Percentiles rank a stretch among this genome's conserved stretches.
Evolutionary conservation across 2,888 invertebrate species (phyloP).

Genomic region (Lycophotia porphyrea): DNA sequence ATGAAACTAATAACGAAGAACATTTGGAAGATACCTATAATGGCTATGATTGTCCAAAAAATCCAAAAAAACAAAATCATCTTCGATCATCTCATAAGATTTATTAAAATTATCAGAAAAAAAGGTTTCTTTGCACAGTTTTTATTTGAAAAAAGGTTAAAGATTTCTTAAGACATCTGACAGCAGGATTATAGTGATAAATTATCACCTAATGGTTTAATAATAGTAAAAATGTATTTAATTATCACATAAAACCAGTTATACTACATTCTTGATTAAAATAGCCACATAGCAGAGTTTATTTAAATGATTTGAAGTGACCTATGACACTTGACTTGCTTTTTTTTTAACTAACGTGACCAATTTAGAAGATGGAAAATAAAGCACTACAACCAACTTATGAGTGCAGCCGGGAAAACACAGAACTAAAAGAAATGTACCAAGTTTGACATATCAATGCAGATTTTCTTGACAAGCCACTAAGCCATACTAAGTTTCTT

Average conservation of each 20-base stretch:
- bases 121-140: slow-evolving; percentile 20
- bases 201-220: neutral
- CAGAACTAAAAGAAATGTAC: too few relatives aligned
- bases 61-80: slow-evolving; percentile 34
- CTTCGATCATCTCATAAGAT: neutral
- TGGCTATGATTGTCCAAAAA: too few relatives aligned
- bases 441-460: too few relatives aligned
- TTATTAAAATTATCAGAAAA: slow-evolving; percentile 36
- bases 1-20: neutral
- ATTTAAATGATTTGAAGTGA: slow-evolving; percentile 7
- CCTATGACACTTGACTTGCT: neutral
- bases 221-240: neutral
- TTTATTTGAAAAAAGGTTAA: slow-evolving; percentile 37
- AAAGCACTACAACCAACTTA: too few relatives aligned
- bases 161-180: slow-evolving; percentile 25
- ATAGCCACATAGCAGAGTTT: neutral
- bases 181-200: slow-evolving; percentile 5
- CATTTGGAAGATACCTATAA: neutral
- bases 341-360: neutral
- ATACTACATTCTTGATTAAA: neutral
- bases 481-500: too few relatives aligned
- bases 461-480: too few relatives aligned
- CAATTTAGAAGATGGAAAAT: neutral
- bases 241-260: neutral
- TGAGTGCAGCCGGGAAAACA: too few relatives aligned